phyloP scores from a whole-genome alignment of 2,888 invertebrate species.

The Chalcis sispes region DNA sequence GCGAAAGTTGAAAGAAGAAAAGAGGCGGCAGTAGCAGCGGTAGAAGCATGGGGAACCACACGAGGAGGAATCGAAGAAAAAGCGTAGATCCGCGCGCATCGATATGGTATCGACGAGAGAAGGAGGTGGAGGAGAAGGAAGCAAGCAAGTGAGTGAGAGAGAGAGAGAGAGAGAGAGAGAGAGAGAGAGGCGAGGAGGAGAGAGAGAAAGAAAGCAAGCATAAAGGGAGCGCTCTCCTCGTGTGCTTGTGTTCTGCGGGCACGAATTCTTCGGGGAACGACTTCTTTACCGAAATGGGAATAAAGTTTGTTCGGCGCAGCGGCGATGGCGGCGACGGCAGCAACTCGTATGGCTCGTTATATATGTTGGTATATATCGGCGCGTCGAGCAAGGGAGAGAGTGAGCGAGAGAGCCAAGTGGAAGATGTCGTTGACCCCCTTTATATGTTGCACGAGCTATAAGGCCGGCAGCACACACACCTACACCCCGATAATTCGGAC shows the following conservation, averaged over 20 bases:
- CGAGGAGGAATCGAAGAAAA: background rate
- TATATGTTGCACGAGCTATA: background rate
- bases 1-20: no score
- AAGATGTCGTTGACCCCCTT: constrained; percentile 52
- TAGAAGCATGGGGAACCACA: background rate
- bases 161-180: background rate
- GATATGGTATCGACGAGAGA: background rate
- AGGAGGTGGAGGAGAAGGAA: background rate
- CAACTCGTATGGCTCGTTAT: constrained; percentile 8
- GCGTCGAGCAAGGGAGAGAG: constrained; percentile 28
- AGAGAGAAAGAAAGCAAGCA: background rate
- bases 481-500: constrained; percentile 50
- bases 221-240: background rate
- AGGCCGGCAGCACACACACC: constrained; percentile 36
- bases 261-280: constrained; percentile 34
- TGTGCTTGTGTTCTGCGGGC: constrained; percentile 4
- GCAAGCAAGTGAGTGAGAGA: background rate
- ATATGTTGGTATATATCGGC: constrained; percentile 21
- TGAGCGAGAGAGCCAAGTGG: constrained; percentile 1
- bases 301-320: constrained; percentile 23
- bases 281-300: constrained; percentile 47
- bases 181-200: background rate
- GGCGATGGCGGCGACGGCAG: no score
- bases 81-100: background rate
- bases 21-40: background rate